phyloP scores from a whole-genome alignment of 2,797 vertebrate genomes.

The Mus caroli region DNA sequence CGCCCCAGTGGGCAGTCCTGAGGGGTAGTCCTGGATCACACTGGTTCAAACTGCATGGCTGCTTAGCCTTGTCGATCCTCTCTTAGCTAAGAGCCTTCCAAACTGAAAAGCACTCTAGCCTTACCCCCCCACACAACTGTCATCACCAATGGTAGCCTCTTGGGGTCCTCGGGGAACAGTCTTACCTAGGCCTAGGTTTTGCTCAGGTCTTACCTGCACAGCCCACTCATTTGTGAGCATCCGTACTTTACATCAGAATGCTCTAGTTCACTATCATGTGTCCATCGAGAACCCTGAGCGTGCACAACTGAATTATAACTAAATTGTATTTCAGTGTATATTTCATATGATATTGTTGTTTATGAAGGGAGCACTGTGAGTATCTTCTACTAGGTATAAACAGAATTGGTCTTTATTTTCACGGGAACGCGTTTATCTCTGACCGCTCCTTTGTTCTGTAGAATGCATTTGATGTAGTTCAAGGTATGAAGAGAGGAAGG shows the following conservation, averaged over 20 bases:
- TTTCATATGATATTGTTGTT: slow-evolving; percentile 9
- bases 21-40: background rate
- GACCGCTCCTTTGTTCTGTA: slow-evolving; percentile 17
- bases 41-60: background rate
- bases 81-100: background rate
- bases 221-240: background rate
- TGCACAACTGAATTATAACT: slow-evolving; percentile 46
- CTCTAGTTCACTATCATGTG: background rate
- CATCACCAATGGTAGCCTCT: background rate
- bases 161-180: too few species aligned
- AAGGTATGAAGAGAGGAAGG: background rate
- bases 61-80: background rate
- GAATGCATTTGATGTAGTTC: slow-evolving; percentile 31
- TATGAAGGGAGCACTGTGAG: background rate
- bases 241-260: background rate
- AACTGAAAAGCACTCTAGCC: background rate
- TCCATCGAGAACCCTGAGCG: background rate
- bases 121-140: background rate
- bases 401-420: background rate
- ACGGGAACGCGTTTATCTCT: background rate
- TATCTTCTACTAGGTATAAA: background rate
- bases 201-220: background rate
- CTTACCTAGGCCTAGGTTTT: background rate
- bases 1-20: background rate
- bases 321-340: background rate